These are phyloP conservation scores for Siphonodentalium dalli DNA, from an alignment of 2,888 invertebrate genomes.

Conservation along the genomic window DNA sequence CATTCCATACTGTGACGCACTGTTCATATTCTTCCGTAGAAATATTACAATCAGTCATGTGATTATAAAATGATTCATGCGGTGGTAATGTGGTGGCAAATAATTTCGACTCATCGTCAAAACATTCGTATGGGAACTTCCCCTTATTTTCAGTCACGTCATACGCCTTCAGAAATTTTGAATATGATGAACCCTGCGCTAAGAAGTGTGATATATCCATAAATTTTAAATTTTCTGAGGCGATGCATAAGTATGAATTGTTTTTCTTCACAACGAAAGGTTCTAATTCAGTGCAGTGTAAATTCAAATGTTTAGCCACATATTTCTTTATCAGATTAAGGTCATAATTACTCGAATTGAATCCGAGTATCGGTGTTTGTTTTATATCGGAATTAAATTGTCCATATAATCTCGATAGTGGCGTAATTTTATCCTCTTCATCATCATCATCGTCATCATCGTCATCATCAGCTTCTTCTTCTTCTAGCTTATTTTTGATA, in stretches of 20 bases:
- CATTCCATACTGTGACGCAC: no score
- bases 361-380: conserved; percentile 2
- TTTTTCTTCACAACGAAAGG: conserved; percentile 9
- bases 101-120: no score
- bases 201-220: no score
- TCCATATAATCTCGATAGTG: background rate
- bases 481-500: conserved; percentile 7
- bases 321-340: conserved; percentile 4
- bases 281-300: background rate
- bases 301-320: background rate
- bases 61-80: no score
- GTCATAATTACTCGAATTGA: conserved; percentile 17
- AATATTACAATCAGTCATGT: no score
- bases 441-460: background rate
- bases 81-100: no score
- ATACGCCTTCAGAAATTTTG: no score
- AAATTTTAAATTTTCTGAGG: no score
- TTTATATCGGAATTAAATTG: background rate
- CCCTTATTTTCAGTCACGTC: no score
- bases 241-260: conserved; percentile 5
- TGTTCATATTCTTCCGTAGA: no score
- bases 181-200: no score
- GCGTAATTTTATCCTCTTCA: background rate
- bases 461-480: background rate
- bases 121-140: no score